A percentile compares a stretch with the other conserved stretches of the same genome.
phyloP scores from a whole-genome alignment of 2,797 vertebrate species.

The Rhabdophis nuchalis region DNA sequence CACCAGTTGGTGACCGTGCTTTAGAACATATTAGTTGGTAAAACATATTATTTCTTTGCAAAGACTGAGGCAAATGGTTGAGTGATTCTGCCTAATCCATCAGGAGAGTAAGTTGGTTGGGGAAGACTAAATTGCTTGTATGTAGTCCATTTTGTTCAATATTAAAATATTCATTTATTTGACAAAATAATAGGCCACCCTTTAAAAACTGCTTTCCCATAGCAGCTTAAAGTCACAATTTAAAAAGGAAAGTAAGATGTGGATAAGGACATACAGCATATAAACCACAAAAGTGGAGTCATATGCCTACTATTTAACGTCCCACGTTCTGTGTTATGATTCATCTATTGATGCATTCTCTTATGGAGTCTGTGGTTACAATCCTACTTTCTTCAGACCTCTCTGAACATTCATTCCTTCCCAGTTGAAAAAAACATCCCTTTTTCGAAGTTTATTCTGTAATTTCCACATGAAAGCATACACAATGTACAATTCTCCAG shows the following conservation, averaged over 20 bases:
- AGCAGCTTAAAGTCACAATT: neutral
- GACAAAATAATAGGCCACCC: neutral
- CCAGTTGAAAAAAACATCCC: neutral
- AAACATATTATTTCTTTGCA: neutral
- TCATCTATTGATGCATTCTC: neutral
- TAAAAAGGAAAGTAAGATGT: neutral
- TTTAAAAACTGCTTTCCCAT: neutral
- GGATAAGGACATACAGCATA: neutral
- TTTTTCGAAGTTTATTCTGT: neutral
- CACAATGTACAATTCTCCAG: neutral
- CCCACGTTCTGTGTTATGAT: neutral
- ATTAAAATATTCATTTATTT: neutral
- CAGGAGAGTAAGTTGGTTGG: neutral
- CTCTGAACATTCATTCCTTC: neutral
- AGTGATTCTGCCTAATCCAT: neutral
- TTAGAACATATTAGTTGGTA: neutral
- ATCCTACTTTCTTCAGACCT: neutral
- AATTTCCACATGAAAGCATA: neutral
- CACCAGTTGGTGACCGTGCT: no score
- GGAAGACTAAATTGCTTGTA: neutral
- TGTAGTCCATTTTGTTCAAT: neutral
- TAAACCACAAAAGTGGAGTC: neutral
- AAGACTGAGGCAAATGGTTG: neutral
- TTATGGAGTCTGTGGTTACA: neutral
- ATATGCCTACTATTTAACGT: neutral